Evolutionary conservation across 2,113 vertebrate genomes (phyloP), one percentile per base, ranked within the genome.

Genomic region (Brachionichthys hirsutus): DNA sequence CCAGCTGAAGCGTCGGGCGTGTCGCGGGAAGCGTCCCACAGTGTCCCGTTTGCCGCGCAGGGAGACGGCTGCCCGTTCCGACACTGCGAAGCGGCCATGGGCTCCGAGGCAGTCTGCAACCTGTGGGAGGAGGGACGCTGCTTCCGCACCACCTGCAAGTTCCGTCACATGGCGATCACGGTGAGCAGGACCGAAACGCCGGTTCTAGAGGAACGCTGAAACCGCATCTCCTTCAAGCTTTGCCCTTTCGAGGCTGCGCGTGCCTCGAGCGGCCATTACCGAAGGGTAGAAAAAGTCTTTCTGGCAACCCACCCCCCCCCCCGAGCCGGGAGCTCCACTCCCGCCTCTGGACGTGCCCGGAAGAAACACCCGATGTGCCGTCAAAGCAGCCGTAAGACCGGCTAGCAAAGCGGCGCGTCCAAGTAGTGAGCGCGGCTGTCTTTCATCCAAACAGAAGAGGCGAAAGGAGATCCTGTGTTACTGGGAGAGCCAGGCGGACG

Each of bases 81-180:
- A 60, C 97, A 99, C 85, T 98, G 96, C 41, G 94, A 98, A 59
- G 95, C 95, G 0, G 97, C 97, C 0, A 90, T 95, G 85, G 97
- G 95, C 10, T 98, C 90, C 9, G 97, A 99, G 77, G 93, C 81
- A 0, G 92, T 95, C 1, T 99, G 97, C 85, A 94, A 75, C 1
- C 92, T 98, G 13, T 99, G 97, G 97, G 88, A 97, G 81, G 95
- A 99, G 74, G 93, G 94, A 0, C 89, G 93, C 9, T 99, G 97
- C 73, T 98, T 94, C 84, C 93, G 95, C 47, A 89, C 89, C 3
- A 77, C 94, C 72, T 99, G 97, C 94, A 94, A 93, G 60, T 98
- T 95, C 90, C 94, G 97, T 12, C 97, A 99, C 87, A 98, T 98
- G 96, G 92, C 98, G 50, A 97, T 98, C 13, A 91, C 97, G 17